A percentile compares a stretch with the other conserved stretches of the same genome.
Conservation (phyloP, 1,140 invertebrate genomes). For the Aphidius ervi region DNA sequence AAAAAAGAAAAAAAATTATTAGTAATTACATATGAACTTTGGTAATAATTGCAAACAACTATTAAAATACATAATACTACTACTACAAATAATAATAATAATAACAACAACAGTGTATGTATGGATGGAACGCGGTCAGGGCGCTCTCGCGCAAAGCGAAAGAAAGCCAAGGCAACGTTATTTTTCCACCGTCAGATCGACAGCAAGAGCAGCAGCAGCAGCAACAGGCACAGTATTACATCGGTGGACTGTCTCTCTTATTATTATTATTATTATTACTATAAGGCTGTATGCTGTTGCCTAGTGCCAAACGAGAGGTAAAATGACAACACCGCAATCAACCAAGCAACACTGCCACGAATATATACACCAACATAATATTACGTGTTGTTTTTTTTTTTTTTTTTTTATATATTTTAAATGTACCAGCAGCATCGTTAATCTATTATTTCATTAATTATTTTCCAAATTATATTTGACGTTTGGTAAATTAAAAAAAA, state of each 20-base stretch:
- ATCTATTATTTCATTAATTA: not conserved
- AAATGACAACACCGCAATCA: constrained; percentile 26
- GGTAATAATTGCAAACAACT: too few species aligned
- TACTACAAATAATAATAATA: not conserved
- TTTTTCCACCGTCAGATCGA: constrained; percentile 35
- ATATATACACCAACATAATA: too few species aligned
- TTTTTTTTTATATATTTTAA: too few species aligned
- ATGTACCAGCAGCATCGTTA: not conserved
- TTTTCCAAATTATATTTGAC: not conserved
- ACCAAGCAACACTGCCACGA: constrained; percentile 1
- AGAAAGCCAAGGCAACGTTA: constrained; percentile 47
- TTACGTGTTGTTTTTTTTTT: too few species aligned
- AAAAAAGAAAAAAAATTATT: too few species aligned
- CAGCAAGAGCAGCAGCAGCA: constrained; percentile 22
- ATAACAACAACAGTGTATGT: not conserved
- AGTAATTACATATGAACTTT: too few species aligned
- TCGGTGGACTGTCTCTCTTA: constrained; percentile 3
- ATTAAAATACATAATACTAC: not conserved
- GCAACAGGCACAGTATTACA: constrained; percentile 1
- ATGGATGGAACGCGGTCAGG: constrained; percentile 23
- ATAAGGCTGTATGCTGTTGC: too few species aligned
- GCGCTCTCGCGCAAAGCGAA: constrained; percentile 26
- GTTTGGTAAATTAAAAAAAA: too few species aligned
- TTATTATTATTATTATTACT: too few species aligned
- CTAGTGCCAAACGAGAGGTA: constrained; percentile 21